phyloP scores from a whole-genome alignment of 2,888 invertebrate species.

The Caenorhabditis parvicauda region DNA sequence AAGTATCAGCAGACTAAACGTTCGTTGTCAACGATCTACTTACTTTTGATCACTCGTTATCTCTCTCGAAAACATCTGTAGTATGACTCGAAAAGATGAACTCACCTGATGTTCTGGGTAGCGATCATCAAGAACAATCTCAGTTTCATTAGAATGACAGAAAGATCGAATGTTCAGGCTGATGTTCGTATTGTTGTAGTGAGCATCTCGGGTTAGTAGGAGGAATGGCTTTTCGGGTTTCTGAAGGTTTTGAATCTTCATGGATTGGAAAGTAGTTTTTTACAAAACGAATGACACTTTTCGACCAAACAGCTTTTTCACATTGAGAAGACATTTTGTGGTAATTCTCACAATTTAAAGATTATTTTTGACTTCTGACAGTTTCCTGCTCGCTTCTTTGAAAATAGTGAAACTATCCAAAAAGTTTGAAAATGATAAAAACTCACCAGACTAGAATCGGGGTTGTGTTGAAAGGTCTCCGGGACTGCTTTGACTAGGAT shows the following conservation, averaged over 20 bases:
- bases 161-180: slow-evolving; percentile 52
- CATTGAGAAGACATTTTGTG: neutral
- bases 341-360: neutral
- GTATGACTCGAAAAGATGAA: too few species aligned
- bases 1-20: too few species aligned
- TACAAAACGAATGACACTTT: neutral
- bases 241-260: neutral
- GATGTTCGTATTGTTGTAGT: slow-evolving; percentile 25
- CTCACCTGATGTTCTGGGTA: slow-evolving; percentile 16
- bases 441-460: slow-evolving; percentile 6
- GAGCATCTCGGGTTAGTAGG: slow-evolving; percentile 9
- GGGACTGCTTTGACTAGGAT: slow-evolving; percentile 27
- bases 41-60: too few species aligned
- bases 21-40: too few species aligned
- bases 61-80: too few species aligned
- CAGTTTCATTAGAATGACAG: slow-evolving; percentile 34
- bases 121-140: slow-evolving; percentile 22
- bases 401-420: neutral
- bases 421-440: neutral
- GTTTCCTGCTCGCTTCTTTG: too few species aligned
- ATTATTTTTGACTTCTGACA: slow-evolving; percentile 4
- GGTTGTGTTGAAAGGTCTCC: slow-evolving; percentile 18
- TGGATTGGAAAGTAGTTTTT: neutral
- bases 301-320: neutral
- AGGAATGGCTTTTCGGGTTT: slow-evolving; percentile 26